A percentile compares a stretch with the other conserved stretches of the same genome.
phyloP scores from a whole-genome alignment of 2,797 vertebrate species.

The Mormyrops boulengeri region DNA sequence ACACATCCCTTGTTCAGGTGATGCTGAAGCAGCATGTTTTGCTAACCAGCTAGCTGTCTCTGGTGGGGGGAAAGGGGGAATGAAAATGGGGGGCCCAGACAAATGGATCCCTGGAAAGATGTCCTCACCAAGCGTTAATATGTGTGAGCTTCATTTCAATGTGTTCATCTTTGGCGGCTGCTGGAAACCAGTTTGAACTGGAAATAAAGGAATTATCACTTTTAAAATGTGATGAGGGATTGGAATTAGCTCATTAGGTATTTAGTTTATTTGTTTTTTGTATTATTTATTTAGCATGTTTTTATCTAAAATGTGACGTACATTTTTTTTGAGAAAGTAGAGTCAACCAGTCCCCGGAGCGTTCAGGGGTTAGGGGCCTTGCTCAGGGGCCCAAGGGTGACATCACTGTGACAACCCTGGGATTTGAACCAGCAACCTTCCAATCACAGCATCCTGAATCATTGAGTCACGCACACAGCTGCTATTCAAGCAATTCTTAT shows the following conservation, averaged over 20 bases:
- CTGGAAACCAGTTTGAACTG: neutral
- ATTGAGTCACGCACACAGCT: neutral
- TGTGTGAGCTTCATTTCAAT: neutral
- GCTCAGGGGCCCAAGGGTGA: neutral
- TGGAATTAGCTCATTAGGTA: neutral
- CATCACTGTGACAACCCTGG: neutral
- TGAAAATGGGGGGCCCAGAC: neutral
- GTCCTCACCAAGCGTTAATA: neutral
- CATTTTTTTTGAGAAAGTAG: neutral
- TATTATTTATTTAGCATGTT: neutral
- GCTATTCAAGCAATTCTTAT: neutral
- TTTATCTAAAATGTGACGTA: neutral
- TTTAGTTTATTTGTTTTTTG: neutral
- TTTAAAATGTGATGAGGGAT: neutral
- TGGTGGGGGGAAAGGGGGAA: neutral
- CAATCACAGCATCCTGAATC: neutral
- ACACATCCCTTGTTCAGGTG: neutral
- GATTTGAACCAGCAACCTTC: neutral
- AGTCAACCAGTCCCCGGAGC: neutral
- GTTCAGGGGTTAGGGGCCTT: neutral
- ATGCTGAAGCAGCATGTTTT: too few relatives aligned
- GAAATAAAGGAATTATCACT: neutral
- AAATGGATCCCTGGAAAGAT: neutral
- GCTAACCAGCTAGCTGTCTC: neutral
- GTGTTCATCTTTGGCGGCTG: neutral